Base-by-base conservation (phyloP, 1,140 invertebrate species). In the Ephestia elutella region DNA sequence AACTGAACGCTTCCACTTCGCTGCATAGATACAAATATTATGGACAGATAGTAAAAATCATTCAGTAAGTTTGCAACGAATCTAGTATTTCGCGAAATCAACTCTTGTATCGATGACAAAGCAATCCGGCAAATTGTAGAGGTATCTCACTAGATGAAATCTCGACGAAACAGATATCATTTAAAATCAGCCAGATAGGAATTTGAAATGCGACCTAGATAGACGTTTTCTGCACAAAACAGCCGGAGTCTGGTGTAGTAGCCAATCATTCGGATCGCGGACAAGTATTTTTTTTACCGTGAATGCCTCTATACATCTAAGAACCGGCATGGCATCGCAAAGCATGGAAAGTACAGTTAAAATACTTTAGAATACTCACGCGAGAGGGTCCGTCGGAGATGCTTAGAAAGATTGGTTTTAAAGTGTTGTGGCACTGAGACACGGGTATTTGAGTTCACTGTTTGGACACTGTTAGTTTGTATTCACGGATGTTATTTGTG, bases 301-400 rank as follows among this genome's bases (percentile, higher is more conserved):
- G 75, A 86, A 82, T 74, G 70, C 70, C 62, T 63, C 63, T 61
- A 62, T 68, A 66, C 70, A 73, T 71, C 75, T 73, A 68, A 74
- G 72, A 78, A 78, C 71, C 70, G 73, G 68, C 75, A 63, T 74
- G 69, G 71, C 67, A 73, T 66, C 65, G 70, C 70, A 76, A 77
- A 78, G 78, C 71, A 79, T 80, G 70, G 80, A 85, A 82, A 80
- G 76, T 81, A 86, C 80, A 79, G 82, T 86, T 86, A 84, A 77
- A 80, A 71, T 75, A 77, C 71, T 78, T 73, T 78, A 74, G 73
- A 78, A 78, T 81, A 83, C 82, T 83, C 74, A 85, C 80, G 73
- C 70, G 60, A 70, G 65, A 69, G 68, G 53, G 66, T 62, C 70
- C 59, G 66, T 63, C 65, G 66, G 71, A 63, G 77, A 71, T 71